phyloP scores from a whole-genome alignment of 2,113 vertebrate genomes.

The Ia io region DNA sequence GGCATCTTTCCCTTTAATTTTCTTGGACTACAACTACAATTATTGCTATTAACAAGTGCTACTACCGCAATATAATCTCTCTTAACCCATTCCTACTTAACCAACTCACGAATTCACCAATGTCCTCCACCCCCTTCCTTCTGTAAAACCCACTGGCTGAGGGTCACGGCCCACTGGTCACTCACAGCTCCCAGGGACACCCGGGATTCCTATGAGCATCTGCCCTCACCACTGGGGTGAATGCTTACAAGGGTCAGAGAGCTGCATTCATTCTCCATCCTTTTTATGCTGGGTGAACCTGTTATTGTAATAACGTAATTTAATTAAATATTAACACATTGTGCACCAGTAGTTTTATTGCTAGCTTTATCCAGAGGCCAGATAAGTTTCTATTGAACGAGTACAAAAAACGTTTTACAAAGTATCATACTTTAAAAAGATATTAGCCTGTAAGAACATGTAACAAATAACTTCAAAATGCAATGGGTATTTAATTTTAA shows the following conservation, averaged over 20 bases:
- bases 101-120: neutral
- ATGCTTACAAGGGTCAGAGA: neutral
- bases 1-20: constrained; percentile 25
- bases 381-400: too few species aligned
- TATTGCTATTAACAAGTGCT: neutral
- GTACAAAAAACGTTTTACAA: too few species aligned
- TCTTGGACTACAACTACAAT: neutral
- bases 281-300: neutral
- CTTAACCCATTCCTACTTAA: neutral
- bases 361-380: too few species aligned
- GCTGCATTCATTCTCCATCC: neutral
- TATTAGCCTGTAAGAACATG: too few species aligned
- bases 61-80: neutral
- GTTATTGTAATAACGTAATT: neutral
- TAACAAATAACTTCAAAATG: too few species aligned
- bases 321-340: neutral
- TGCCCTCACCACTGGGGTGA: neutral
- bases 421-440: too few species aligned
- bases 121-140: neutral
- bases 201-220: neutral
- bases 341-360: too few species aligned
- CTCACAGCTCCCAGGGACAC: neutral
- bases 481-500: too few species aligned
- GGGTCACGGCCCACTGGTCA: neutral
- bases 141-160: neutral